A percentile compares a stretch with the other conserved stretches of the same genome.
Evolutionary conservation across 2,888 invertebrate genomes (phyloP).

Genomic region (Conistra vaccinii): DNA sequence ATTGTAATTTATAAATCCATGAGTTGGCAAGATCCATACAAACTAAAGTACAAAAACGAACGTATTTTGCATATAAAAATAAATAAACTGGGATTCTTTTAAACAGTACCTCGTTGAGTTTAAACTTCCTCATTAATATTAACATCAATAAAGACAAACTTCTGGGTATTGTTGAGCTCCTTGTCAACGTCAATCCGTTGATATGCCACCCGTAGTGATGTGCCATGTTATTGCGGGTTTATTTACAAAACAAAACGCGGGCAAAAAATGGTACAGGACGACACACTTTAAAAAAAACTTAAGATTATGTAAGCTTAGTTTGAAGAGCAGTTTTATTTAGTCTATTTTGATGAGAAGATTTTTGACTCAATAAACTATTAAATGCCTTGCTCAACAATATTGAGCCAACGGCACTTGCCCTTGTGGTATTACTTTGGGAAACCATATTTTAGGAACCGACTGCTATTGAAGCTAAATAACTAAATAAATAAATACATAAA

Average conservation of each 20-base stretch:
- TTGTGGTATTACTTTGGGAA: constrained; percentile 3
- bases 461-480: not conserved
- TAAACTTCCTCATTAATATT: constrained; percentile 59
- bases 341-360: not conserved
- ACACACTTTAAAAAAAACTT: not conserved
- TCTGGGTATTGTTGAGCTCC: constrained; percentile 56
- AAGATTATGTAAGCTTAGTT: not conserved
- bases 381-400: not conserved
- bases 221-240: not conserved
- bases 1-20: not conserved
- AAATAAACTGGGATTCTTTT: constrained; percentile 8
- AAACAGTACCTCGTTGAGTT: constrained; percentile 13
- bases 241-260: constrained; percentile 18
- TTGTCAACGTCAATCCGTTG: constrained; percentile 54
- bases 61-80: constrained; percentile 10
- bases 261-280: not conserved
- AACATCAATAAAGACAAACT: constrained; percentile 46
- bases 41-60: constrained; percentile 11
- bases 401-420: not conserved
- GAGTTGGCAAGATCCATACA: not conserved
- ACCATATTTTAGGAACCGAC: not conserved
- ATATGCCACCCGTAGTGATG: constrained; percentile 44
- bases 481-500: too few species aligned
- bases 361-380: not conserved
- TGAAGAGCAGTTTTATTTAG: not conserved